Percentiles rank a stretch among this genome's conserved stretches.
These are phyloP conservation scores for Lasioglossum lativentre DNA, from an alignment of 2,888 invertebrate genomes.

Conservation along the genomic window DNA sequence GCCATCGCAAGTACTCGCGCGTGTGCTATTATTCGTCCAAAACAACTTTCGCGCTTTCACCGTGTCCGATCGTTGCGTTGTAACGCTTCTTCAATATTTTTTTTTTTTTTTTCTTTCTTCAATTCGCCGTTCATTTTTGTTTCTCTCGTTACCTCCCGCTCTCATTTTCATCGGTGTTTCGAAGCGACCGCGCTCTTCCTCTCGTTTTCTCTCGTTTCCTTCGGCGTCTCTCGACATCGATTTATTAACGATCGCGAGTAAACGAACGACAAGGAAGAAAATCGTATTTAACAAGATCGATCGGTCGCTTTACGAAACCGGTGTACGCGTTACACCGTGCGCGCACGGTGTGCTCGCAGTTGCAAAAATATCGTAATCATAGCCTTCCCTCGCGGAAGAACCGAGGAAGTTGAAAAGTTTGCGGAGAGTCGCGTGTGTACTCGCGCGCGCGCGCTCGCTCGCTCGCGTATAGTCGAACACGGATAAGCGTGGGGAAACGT, in stretches of 20 bases:
- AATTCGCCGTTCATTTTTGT: neutral
- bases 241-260: too few species aligned
- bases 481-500: conserved; percentile 16
- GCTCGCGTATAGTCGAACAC: neutral
- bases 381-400: neutral
- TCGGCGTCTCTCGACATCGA: neutral
- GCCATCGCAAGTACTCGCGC: neutral
- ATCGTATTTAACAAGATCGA: neutral
- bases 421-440: conserved; percentile 3
- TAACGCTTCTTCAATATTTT: neutral
- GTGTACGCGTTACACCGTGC: neutral
- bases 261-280: neutral
- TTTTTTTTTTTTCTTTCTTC: too few species aligned
- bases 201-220: neutral
- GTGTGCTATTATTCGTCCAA: neutral
- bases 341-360: neutral
- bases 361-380: conserved; percentile 13
- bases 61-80: neutral
- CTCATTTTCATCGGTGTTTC: neutral
- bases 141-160: neutral
- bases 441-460: too few species aligned
- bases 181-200: neutral
- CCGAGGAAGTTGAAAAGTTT: conserved; percentile 7
- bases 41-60: neutral
- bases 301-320: neutral